These are phyloP conservation scores for Acanthosoma haemorrhoidale DNA, from an alignment of 2,888 invertebrate genomes.

Conservation along the genomic window DNA sequence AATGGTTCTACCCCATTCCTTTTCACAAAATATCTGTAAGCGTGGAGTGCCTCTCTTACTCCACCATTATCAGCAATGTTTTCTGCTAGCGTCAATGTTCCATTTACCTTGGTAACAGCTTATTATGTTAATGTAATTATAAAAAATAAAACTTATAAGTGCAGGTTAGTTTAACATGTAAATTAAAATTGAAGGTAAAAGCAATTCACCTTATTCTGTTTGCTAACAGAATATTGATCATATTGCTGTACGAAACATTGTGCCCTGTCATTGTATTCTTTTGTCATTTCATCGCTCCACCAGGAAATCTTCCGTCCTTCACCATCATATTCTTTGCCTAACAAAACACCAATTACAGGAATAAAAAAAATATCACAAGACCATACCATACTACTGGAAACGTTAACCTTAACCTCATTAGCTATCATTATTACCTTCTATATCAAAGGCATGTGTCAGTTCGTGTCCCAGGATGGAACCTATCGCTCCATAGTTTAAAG, in stretches of 20 bases:
- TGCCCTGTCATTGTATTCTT: slow-evolving; percentile 76
- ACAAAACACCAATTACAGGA: background rate
- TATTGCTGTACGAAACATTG: slow-evolving; percentile 90
- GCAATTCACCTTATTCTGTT: slow-evolving; percentile 50
- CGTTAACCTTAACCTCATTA: background rate
- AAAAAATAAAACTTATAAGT: too few relatives aligned
- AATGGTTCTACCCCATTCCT: slow-evolving; percentile 49
- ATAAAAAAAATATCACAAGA: background rate
- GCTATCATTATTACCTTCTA: slow-evolving; percentile 41
- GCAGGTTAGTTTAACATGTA: too few relatives aligned
- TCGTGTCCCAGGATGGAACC: slow-evolving; percentile 46
- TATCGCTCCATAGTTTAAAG: slow-evolving; percentile 45
- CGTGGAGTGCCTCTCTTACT: slow-evolving; percentile 82
- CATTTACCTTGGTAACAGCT: slow-evolving; percentile 55
- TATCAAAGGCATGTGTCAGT: slow-evolving; percentile 46
- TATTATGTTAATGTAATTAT: too few relatives aligned
- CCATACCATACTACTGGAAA: background rate
- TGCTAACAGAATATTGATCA: slow-evolving; percentile 65
- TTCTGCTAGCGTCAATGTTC: slow-evolving; percentile 42
- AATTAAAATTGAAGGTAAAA: too few relatives aligned
- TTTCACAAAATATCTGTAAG: slow-evolving; percentile 51
- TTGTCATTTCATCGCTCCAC: slow-evolving; percentile 93
- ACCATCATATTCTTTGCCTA: slow-evolving; percentile 42
- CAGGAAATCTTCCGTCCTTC: slow-evolving; percentile 51
- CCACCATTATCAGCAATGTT: slow-evolving; percentile 92